Percentiles rank a stretch among this genome's conserved stretches.
phyloP scores from a whole-genome alignment of 2,113 vertebrate genomes.

The Gnathonemus longibarbis region DNA sequence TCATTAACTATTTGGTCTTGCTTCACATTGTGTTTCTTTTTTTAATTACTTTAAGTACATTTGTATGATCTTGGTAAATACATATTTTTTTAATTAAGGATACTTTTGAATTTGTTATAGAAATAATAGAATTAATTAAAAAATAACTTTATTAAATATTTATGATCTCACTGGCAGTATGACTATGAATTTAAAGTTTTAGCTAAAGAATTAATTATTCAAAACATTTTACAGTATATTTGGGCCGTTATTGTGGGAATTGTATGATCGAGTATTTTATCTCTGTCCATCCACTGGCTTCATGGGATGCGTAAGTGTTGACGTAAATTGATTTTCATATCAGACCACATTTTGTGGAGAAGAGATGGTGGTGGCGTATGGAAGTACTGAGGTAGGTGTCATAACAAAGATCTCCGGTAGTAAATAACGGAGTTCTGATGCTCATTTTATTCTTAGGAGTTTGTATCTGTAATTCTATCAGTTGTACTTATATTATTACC shows the following conservation, averaged over 20 bases:
- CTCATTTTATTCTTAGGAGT: background rate
- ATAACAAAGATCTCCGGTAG: background rate
- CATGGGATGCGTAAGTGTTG: background rate
- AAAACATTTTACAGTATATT: background rate
- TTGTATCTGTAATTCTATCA: background rate
- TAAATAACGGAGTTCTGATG: background rate
- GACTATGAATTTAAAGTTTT: background rate
- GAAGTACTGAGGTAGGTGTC: background rate
- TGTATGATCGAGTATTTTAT: background rate
- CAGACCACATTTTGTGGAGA: background rate
- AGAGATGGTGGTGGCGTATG: background rate
- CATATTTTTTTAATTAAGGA: background rate
- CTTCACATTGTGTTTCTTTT: background rate
- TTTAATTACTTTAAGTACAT: background rate
- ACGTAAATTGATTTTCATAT: background rate
- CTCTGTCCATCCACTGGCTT: background rate
- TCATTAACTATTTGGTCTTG: background rate
- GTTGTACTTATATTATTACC: background rate
- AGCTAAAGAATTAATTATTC: background rate
- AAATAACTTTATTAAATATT: background rate
- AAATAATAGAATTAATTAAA: background rate
- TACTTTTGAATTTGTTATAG: background rate
- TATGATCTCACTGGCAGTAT: background rate
- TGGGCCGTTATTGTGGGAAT: background rate
- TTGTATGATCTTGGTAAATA: conserved; percentile 12